Percentiles rank a stretch among this genome's conserved stretches.
Evolutionary conservation across 2,113 vertebrate genomes (phyloP).

Genomic region (Seriola dumerili): DNA sequence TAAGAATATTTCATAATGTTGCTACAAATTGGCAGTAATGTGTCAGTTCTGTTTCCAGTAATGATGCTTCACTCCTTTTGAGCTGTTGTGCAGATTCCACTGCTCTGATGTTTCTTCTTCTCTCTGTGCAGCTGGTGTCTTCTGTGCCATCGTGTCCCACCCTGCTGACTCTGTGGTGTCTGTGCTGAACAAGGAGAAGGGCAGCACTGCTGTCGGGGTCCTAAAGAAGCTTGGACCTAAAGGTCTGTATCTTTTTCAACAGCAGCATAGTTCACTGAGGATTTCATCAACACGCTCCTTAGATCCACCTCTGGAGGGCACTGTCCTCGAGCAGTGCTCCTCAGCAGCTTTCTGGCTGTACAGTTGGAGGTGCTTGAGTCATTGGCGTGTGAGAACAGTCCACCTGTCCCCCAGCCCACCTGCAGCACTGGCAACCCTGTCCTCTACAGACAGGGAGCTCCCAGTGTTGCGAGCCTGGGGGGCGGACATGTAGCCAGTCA

Average conservation of each 20-base stretch:
- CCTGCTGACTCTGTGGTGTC: constrained; percentile 98
- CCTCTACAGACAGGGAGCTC: constrained; percentile 24
- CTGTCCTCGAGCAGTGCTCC: constrained; percentile 81
- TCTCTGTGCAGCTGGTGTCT: constrained; percentile 91
- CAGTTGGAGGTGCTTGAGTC: constrained; percentile 97
- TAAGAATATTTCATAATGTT: not conserved
- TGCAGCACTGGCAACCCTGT: constrained; percentile 64
- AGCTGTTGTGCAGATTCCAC: not conserved
- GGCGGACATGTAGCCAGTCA: constrained; percentile 50
- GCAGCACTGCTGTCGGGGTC: constrained; percentile 92
- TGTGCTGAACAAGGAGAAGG: constrained; percentile 96
- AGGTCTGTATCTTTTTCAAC: constrained; percentile 79
- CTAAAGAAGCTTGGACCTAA: constrained; percentile 91
- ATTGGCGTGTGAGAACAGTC: constrained; percentile 96
- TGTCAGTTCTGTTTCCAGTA: not conserved
- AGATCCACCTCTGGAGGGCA: constrained; percentile 95
- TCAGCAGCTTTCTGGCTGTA: constrained; percentile 94
- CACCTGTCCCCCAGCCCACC: constrained; percentile 88
- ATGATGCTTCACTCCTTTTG: not conserved
- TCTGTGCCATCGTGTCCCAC: constrained; percentile 98
- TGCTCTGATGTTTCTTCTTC: not conserved
- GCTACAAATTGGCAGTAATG: too few species aligned
- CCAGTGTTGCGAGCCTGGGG: constrained; percentile 66
- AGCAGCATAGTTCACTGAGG: not conserved
- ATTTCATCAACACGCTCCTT: constrained; percentile 88